Evolutionary conservation across 92 coral and sea anemone species (phyloP).

Genomic region (Parazoanthus darwini): DNA sequence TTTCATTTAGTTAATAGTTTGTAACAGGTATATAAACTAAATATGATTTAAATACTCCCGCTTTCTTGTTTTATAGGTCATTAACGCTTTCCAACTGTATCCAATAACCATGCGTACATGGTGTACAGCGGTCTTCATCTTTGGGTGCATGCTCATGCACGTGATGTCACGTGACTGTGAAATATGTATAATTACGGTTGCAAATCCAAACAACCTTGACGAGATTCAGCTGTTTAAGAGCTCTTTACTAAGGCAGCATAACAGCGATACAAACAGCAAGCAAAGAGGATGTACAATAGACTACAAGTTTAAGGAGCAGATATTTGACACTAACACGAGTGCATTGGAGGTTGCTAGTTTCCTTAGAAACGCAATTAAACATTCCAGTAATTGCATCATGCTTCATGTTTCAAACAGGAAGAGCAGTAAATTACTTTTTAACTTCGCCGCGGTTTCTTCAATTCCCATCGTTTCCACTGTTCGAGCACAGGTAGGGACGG

Average conservation of each 20-base stretch:
- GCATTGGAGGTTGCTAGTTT: conserved; percentile 11
- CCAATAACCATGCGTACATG: conserved; percentile 2
- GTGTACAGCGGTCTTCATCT: conserved; percentile 22
- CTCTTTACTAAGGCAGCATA: not conserved
- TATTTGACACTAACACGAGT: not conserved
- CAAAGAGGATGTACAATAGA: not conserved
- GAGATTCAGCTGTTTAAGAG: conserved; percentile 12
- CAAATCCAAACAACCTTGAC: not conserved
- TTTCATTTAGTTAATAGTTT: too few species aligned
- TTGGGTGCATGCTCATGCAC: conserved; percentile 1
- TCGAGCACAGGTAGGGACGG: not conserved
- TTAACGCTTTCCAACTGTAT: not conserved
- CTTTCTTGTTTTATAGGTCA: not conserved
- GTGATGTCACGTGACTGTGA: conserved; percentile 11
- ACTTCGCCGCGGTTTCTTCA: conserved; percentile 19
- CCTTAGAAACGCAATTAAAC: not conserved
- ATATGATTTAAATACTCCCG: too few species aligned
- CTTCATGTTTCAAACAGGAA: conserved; percentile 17
- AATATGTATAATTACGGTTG: conserved; percentile 16
- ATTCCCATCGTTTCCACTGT: conserved; percentile 20
- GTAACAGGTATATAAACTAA: too few species aligned
- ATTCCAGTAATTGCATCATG: conserved; percentile 3
- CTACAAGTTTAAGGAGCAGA: conserved; percentile 20
- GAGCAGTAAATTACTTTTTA: conserved; percentile 3
- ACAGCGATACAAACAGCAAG: not conserved